Evolutionary conservation across 2,113 vertebrate species (phyloP), one percentile per base, ranked within the genome.

Genomic region (Bostrychus sinensis): DNA sequence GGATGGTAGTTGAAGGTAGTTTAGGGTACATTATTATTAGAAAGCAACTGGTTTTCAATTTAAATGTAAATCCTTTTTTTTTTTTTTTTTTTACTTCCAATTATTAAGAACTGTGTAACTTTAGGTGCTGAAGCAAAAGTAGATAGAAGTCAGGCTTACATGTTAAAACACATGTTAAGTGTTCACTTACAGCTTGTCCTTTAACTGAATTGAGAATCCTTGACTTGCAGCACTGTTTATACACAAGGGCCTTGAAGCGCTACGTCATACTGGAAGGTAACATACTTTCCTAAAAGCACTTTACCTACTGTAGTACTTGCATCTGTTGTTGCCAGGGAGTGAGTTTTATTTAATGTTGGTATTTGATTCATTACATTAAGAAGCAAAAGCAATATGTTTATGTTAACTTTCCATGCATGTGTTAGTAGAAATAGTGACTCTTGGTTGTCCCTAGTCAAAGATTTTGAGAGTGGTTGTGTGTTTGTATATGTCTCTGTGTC

Each of bases 61-160:
- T 90, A 91, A 92, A 92, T 92, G 87, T 85, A 92, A 91, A 92
- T 91, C 82, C 82, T 75, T 63, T 58, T 71, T 25, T 70, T 75
- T 64, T 78, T 85, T 70, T 81, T 75, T 63, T 58, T 71, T 25
- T 70, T 75, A 62, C 77, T 85, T 70, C 69, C 79, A 87, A 87
- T 86, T 88, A 84, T 83, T 72, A 77, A 82, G 77, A 75, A 62
- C 77, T 70, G 74, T 56, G 72, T 81, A 86, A 88, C 67, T 80
- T 82, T 42, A 66, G 56, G 63, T 72, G 17, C 50, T 30, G 41
- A 51, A 65, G 56, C 26, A 67, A 77, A 50, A 70, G 76, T 66
- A 62, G 79, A 81, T 77, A 70, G 72, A 59, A 67, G 66, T 85
- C 69, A 87, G 82, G 88, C 42, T 67, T 42, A 34, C 88, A 42